Base-by-base conservation (phyloP, 2,797 vertebrate genomes). In the Sebastes elongatus region DNA sequence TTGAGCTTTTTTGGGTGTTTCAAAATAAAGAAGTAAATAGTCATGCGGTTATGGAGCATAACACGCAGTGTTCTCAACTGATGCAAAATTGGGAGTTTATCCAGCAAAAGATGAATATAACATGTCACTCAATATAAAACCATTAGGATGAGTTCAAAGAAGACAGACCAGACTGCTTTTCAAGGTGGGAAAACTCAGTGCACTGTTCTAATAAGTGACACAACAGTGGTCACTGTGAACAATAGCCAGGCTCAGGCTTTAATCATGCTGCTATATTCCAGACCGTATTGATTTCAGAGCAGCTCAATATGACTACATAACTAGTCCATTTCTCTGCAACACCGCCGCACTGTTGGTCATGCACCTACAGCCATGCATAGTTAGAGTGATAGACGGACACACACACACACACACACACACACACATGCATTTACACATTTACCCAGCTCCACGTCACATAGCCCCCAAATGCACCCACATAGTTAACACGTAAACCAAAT, bases 221-320 rank as follows among this genome's bases (percentile, higher is more conserved):
- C 89, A 93, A 93, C 92, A 89, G 91, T 92, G 35, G 65, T 74
- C 94, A 93, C 93, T 95, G 93, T 95, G 95, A 96, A 95, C 95
- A 95, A 95, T 95, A 95, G 94, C 94, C 95, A 95, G 96, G 90
- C 94, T 95, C 94, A 94, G 95, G 92, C 94, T 96, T 96, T 97
- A 96, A 97, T 97, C 96, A 96, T 95, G 94, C 95, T 74, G 65
- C 64, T 79, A 38, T 96, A 94, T 96, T 95, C 94, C 93, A 95
- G 95, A 92, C 95, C 83, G 85, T 96, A 97, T 96, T 97, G 96
- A 97, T 97, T 96, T 95, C 89, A 94, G 92, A 94, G 92, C 94
- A 95, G 93, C 94, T 97, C 86, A 92, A 96, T 97, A 96, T 95
- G 94, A 96, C 95, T 95, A 96, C 95, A 97, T 96, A 96, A 97